Evolutionary conservation across 2,888 invertebrate genomes (phyloP), one percentile per base, ranked within the genome.

Genomic region (Pegoplata infirma): DNA sequence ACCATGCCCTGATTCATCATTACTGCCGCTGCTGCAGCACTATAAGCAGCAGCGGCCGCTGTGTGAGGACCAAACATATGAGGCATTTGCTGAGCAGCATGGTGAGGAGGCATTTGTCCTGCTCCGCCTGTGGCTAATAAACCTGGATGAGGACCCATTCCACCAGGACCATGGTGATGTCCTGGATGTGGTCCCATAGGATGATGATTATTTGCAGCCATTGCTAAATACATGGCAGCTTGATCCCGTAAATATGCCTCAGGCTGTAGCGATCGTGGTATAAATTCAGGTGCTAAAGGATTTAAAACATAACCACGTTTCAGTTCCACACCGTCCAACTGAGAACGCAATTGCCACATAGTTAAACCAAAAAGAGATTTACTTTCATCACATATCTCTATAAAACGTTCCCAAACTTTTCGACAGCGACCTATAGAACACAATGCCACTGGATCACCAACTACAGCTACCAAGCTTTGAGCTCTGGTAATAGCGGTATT

Each of bases 401-500:
- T 91, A 86, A 94, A 95, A 64, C 93, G 91, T 85, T 95, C 94
- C 96, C 96, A 96, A 0, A 95, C 92, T 89, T 94, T 94, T 81
- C 94, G 92, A 88, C 96, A 96, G 76, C 94, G 92, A 6, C 96
- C 96, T 58, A 95, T 92, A 0, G 95, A 94, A 84, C 95, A 94
- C 8, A 96, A 90, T 0, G 95, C 95, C 0, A 96, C 93, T 0
- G 96, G 96, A 90, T 96, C 96, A 0, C 96, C 96, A 1, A 96
- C 94, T 12, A 96, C 95, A 3, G 94, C 95, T 0, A 96, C 95
- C 56, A 96, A 89, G 83, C 94, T 94, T 89, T 95, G 95, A 0
- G 96, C 96, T 74, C 96, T 91, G 0, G 92, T 96, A 61, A 96
- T 94, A 0, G 96, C 96, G 0, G 96, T 96, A 86, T 96, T 96